phyloP scores from a whole-genome alignment of 2,113 vertebrate species.

The Oryzias woworae region DNA sequence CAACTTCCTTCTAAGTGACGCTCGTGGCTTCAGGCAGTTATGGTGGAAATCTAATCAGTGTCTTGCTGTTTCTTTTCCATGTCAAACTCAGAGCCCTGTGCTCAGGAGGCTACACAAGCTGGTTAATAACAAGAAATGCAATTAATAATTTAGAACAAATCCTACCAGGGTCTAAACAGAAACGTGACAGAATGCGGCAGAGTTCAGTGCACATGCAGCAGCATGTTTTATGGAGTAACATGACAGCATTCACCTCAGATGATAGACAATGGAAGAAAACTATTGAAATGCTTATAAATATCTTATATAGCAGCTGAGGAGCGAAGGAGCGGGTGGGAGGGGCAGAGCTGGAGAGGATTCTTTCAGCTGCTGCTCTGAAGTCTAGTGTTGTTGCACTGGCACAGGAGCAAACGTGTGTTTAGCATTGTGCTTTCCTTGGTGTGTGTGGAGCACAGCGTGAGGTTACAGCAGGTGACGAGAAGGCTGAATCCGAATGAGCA shows the following conservation, averaged over 20 bases:
- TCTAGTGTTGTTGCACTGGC: constrained; percentile 42
- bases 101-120: constrained; percentile 23
- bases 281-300: constrained; percentile 77
- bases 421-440: constrained; percentile 7
- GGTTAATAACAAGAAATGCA: constrained; percentile 50
- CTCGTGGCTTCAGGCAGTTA: constrained; percentile 13
- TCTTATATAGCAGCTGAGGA: constrained; percentile 57
- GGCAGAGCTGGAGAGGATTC: constrained; percentile 4
- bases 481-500: constrained; percentile 13
- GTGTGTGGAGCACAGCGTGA: constrained; percentile 8
- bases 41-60: constrained; percentile 48
- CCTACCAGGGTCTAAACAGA: constrained; percentile 46
- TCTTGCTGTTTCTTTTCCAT: constrained; percentile 38
- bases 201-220: constrained; percentile 35
- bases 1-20: neutral
- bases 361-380: constrained; percentile 43
- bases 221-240: constrained; percentile 59
- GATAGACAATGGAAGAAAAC: constrained; percentile 70
- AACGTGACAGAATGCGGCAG: constrained; percentile 19
- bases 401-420: constrained; percentile 22
- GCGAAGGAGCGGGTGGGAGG: constrained; percentile 7
- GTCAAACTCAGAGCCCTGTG: constrained; percentile 23
- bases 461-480: constrained; percentile 6
- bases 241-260: constrained; percentile 73
- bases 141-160: constrained; percentile 67